Conservation (phyloP, 2,113 vertebrate genomes). For the Hylia prasina region DNA sequence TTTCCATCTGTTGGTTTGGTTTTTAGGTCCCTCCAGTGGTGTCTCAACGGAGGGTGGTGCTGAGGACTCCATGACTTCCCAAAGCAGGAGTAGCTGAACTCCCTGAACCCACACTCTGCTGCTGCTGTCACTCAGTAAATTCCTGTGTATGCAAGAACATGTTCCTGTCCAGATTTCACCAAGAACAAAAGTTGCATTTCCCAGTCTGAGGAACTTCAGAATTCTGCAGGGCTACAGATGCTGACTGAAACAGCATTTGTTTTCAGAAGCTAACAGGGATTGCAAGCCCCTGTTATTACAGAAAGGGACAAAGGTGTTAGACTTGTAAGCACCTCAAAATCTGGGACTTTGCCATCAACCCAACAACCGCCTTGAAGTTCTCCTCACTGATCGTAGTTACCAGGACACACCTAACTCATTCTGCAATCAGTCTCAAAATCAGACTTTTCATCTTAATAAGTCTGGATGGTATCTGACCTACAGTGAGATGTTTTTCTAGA, state of each 20-base stretch:
- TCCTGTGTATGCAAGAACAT: rapidly evolving
- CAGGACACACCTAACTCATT: background rate
- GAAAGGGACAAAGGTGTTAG: background rate
- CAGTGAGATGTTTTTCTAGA: background rate
- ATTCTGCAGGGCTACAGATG: background rate
- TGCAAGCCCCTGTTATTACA: background rate
- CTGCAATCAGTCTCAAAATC: background rate
- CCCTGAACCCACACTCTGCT: background rate
- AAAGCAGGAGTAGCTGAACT: background rate
- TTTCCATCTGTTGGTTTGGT: background rate
- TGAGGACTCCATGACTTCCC: background rate
- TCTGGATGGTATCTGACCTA: background rate
- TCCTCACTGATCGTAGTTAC: background rate
- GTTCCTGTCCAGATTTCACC: background rate
- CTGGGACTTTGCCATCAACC: background rate
- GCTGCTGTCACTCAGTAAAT: background rate
- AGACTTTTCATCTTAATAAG: background rate
- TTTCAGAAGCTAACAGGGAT: background rate
- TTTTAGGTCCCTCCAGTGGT: background rate
- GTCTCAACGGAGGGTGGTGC: background rate
- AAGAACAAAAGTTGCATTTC: background rate
- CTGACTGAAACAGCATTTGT: background rate
- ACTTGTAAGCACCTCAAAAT: background rate
- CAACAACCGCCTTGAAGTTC: background rate
- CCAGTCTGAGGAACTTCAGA: background rate